Percentiles rank a stretch among this genome's conserved stretches.
Conservation (phyloP, 2,888 invertebrate species). For the Lithophane socia region DNA sequence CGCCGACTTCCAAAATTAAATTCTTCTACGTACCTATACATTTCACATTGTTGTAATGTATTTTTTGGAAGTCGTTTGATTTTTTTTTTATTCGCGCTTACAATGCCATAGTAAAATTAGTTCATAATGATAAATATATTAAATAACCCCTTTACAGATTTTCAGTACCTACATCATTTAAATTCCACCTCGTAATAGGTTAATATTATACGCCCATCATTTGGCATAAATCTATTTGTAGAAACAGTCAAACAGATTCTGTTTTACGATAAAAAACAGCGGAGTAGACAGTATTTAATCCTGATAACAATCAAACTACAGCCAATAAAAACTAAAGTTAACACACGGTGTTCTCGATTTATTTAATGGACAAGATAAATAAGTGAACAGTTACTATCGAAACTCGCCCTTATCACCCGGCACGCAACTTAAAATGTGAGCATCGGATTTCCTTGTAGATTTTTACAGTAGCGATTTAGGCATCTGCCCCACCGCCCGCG, state of each 20-base stretch:
- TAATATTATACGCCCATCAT: neutral
- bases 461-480: neutral
- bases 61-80: too few relatives aligned
- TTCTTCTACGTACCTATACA: too few relatives aligned
- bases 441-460: constrained; percentile 30
- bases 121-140: neutral
- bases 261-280: neutral
- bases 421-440: constrained; percentile 48
- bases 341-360: constrained; percentile 37
- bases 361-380: constrained; percentile 40
- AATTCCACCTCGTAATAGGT: neutral
- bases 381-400: constrained; percentile 12
- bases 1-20: too few relatives aligned
- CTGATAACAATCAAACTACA: constrained; percentile 31
- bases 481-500: too few relatives aligned
- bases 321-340: constrained; percentile 31
- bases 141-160: neutral
- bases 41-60: too few relatives aligned
- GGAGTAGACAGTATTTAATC: constrained; percentile 22
- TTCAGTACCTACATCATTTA: neutral
- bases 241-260: neutral
- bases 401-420: constrained; percentile 17
- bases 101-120: neutral
- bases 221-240: neutral
- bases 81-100: neutral